phyloP scores from a whole-genome alignment of 2,113 vertebrate genomes.

The Vulpes lagopus region DNA sequence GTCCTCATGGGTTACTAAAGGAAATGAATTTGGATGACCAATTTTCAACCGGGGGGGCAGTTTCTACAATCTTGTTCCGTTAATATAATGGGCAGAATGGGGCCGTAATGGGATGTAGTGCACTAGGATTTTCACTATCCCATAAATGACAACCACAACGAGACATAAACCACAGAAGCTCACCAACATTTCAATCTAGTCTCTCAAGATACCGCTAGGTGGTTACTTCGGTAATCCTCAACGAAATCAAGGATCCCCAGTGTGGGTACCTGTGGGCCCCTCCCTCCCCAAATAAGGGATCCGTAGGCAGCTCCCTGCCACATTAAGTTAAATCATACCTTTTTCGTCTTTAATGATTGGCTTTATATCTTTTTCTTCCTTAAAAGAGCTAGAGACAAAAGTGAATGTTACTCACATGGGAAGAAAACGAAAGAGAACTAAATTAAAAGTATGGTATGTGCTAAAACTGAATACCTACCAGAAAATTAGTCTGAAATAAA shows the following conservation, averaged over 20 bases:
- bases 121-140: background rate
- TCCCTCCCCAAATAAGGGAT: constrained; percentile 24
- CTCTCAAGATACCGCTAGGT: background rate
- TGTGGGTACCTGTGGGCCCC: background rate
- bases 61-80: background rate
- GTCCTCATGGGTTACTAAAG: background rate
- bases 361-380: constrained; percentile 92
- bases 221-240: background rate
- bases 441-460: constrained; percentile 69
- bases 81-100: background rate
- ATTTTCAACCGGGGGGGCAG: background rate
- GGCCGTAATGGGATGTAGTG: too few relatives aligned
- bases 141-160: background rate
- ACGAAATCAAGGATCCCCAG: background rate
- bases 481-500: constrained; percentile 85
- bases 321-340: constrained; percentile 85
- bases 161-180: background rate
- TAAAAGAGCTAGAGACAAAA: constrained; percentile 92
- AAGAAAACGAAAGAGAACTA: background rate
- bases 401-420: constrained; percentile 70
- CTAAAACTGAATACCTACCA: constrained; percentile 88
- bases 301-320: background rate
- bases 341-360: constrained; percentile 93
- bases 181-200: background rate
- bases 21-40: background rate